phyloP scores from a whole-genome alignment of 1,140 invertebrate genomes.

The Drepana arcuata region DNA sequence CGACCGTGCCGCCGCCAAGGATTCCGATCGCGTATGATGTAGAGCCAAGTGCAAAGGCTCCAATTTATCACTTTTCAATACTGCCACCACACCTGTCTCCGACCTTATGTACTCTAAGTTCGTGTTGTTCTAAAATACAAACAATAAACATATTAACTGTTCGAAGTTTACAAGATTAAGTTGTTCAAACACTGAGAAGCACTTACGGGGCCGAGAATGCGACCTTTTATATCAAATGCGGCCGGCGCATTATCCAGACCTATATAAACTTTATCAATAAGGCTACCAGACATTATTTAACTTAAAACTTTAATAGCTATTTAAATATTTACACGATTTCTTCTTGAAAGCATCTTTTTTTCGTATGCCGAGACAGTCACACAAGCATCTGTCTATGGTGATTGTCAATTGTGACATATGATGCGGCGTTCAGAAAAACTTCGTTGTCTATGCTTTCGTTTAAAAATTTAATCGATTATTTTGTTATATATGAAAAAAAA shows the following conservation, averaged over 20 bases:
- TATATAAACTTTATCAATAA: conserved; percentile 82
- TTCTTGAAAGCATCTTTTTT: conserved; percentile 47
- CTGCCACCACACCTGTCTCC: conserved; percentile 83
- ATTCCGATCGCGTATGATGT: conserved; percentile 80
- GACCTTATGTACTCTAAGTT: conserved; percentile 84
- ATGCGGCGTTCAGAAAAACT: too few species aligned
- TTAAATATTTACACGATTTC: too few species aligned
- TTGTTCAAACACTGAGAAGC: conserved; percentile 11
- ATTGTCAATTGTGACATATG: too few species aligned
- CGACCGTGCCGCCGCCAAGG: conserved; percentile 81
- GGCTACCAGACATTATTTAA: conserved; percentile 57
- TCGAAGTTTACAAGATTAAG: too few species aligned
- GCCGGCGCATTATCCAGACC: conserved; percentile 84
- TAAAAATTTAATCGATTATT: too few species aligned
- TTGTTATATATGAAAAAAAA: too few species aligned
- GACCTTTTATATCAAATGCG: conserved; percentile 81
- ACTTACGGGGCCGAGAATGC: conserved; percentile 77
- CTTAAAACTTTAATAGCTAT: conserved; percentile 11
- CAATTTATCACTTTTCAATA: conserved; percentile 82
- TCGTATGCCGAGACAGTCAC: too few species aligned
- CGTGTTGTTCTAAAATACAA: conserved; percentile 74
- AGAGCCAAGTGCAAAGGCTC: conserved; percentile 87
- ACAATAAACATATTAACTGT: neutral
- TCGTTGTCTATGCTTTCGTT: too few species aligned
- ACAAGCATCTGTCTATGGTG: too few species aligned